Evolutionary conservation across 2,113 vertebrate species (phyloP).

Genomic region (Megalops atlanticus): DNA sequence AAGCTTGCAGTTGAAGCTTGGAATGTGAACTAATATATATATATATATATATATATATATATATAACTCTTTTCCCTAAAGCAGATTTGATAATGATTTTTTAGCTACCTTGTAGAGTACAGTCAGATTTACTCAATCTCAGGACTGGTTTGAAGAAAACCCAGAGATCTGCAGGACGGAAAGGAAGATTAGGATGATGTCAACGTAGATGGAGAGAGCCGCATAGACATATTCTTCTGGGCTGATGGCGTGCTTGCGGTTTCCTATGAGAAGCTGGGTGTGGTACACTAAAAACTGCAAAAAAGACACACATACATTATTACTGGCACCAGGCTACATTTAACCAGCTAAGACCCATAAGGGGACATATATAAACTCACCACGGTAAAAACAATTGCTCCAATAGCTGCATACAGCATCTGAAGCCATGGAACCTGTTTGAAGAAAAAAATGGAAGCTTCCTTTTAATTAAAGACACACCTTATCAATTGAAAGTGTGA

Average conservation of each 20-base stretch:
- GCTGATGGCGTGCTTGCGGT: constrained; percentile 82
- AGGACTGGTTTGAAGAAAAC: constrained; percentile 45
- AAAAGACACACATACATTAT: background rate
- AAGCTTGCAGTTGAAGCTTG: too few relatives aligned
- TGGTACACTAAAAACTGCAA: constrained; percentile 90
- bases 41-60: too few relatives aligned
- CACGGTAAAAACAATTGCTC: constrained; percentile 87
- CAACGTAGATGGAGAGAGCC: constrained; percentile 87
- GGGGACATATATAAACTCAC: constrained; percentile 69
- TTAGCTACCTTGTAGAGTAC: too few relatives aligned
- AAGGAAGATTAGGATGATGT: constrained; percentile 90
- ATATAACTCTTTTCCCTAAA: too few relatives aligned
- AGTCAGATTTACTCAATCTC: too few relatives aligned
- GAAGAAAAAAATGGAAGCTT: constrained; percentile 27
- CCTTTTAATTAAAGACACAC: too few relatives aligned
- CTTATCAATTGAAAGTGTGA: background rate
- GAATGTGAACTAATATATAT: too few relatives aligned
- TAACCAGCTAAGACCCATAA: background rate
- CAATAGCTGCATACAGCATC: constrained; percentile 89
- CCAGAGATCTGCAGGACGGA: constrained; percentile 86
- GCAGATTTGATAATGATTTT: too few relatives aligned
- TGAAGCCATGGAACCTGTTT: constrained; percentile 87
- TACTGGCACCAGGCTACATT: background rate
- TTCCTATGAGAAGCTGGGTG: constrained; percentile 92
- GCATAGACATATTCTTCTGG: constrained; percentile 91